Base-by-base conservation (phyloP, 2,797 vertebrate genomes). In the Choloepus didactylus region DNA sequence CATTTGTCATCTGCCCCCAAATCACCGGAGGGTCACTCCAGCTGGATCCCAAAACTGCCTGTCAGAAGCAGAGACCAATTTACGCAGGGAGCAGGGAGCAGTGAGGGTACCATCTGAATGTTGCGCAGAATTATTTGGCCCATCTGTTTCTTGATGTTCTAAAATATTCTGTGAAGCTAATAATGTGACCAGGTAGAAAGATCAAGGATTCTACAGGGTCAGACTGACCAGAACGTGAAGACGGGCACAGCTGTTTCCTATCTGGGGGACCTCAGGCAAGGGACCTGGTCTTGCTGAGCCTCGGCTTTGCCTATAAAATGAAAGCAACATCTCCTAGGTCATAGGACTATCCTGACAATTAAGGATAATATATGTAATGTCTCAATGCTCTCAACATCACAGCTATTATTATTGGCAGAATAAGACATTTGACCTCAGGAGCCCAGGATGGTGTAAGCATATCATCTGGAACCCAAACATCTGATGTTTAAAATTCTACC, bases 211-310 rank as follows among this genome's bases (percentile, higher is more conserved):
- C 60, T 12, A 46, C 19, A 56, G n/a, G 81, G 95, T 46, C 21
- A 15, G 49, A 49, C 9, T 92, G 67, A 51, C 72, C 0, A 0
- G 59, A 51, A 66, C 38, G 56, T 41, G 44, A 59, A 89, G 56
- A 41, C 29, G 19, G 54, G 41, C 44, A 35, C 25, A 1, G 49
- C 56, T 0, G 0, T 0, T 2, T 1, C 19, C 41, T 35, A 2
- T 23, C 41, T 62, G 29, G 19, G 15, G 89, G 38, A 80, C 14
- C 18, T 73, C 31, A 18, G 75, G 19, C 77, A n/a, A 67, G 31
- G 35, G 7, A 16, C 44, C 56, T 69, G 18, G 31, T 82, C 31
- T 69, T 7, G 16, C 5, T 18, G 27, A 67, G 70, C 54, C 59
- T 75, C 41, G 46, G 31, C 1, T 90, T 90, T 16, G 82, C 44